Evolutionary conservation across 2,888 invertebrate species (phyloP).

Genomic region (Cheiracanthium punctorium): DNA sequence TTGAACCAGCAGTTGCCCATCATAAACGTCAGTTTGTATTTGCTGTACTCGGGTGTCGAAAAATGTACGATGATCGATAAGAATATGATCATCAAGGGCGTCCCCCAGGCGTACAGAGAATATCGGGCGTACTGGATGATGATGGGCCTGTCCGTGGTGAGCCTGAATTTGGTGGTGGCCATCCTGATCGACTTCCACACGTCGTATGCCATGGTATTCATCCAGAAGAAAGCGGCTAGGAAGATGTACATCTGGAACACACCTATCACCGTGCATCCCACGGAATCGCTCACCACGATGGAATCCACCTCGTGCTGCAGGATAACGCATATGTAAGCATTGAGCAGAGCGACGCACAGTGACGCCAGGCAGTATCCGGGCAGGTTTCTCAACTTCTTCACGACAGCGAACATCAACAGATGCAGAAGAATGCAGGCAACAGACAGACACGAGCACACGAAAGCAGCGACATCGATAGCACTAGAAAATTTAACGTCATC

Average conservation of each 20-base stretch:
- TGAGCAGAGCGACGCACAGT: constrained; percentile 73
- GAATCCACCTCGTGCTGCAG: background rate
- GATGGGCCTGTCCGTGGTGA: constrained; percentile 76
- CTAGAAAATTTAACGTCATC: background rate
- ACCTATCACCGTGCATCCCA: constrained; percentile 71
- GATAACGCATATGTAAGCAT: constrained; percentile 72
- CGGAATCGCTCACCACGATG: no score
- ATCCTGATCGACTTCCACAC: constrained; percentile 77
- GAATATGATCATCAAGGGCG: constrained; percentile 76
- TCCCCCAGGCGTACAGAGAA: constrained; percentile 77
- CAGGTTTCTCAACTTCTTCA: constrained; percentile 77
- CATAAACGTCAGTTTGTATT: constrained; percentile 77
- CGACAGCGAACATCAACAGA: constrained; percentile 77
- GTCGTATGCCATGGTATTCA: constrained; percentile 64
- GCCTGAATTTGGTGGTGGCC: constrained; percentile 77
- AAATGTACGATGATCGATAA: constrained; percentile 73
- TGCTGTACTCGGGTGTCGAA: constrained; percentile 37
- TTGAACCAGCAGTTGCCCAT: constrained; percentile 78
- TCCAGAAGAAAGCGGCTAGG: constrained; percentile 65
- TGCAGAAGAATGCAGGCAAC: constrained; percentile 77
- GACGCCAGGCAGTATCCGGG: constrained; percentile 74
- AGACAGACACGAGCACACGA: constrained; percentile 73
- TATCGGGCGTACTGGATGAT: constrained; percentile 77
- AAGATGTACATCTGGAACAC: constrained; percentile 57
- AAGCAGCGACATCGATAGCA: background rate